Evolutionary conservation across 2,113 vertebrate genomes (phyloP).

Genomic region (Orthochromis indermauri): DNA sequence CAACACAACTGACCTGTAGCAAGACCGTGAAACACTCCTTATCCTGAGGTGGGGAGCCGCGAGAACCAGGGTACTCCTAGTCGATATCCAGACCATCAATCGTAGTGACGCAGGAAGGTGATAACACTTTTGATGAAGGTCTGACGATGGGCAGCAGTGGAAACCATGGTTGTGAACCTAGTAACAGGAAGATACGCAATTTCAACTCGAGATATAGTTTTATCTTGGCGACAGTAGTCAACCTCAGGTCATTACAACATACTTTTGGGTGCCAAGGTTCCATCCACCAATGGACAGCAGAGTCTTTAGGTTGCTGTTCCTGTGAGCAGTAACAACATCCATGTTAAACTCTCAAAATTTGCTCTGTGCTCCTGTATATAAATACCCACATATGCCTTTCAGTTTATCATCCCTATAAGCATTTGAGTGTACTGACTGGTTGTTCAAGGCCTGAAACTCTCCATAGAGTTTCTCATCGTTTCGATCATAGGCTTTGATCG

Average conservation of each 20-base stretch:
- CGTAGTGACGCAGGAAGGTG: slow-evolving; percentile 51
- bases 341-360: neutral
- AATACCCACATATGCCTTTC: neutral
- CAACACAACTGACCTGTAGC: slow-evolving; percentile 36
- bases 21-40: slow-evolving; percentile 59
- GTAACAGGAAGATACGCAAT: neutral
- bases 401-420: neutral
- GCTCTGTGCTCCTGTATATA: neutral
- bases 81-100: slow-evolving; percentile 69
- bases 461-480: slow-evolving; percentile 63
- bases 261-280: slow-evolving; percentile 70
- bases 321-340: slow-evolving; percentile 9
- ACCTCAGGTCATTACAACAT: neutral
- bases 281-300: slow-evolving; percentile 68
- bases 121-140: slow-evolving; percentile 63
- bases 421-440: slow-evolving; percentile 42
- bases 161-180: slow-evolving; percentile 65
- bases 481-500: slow-evolving; percentile 59
- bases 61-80: slow-evolving; percentile 70
- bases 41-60: slow-evolving; percentile 57
- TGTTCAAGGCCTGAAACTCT: slow-evolving; percentile 66
- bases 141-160: slow-evolving; percentile 48
- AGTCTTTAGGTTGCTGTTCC: slow-evolving; percentile 69
- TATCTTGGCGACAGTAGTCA: neutral
- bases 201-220: neutral